Conservation (phyloP, 2,888 invertebrate genomes). For the Cantharis lateralis region DNA sequence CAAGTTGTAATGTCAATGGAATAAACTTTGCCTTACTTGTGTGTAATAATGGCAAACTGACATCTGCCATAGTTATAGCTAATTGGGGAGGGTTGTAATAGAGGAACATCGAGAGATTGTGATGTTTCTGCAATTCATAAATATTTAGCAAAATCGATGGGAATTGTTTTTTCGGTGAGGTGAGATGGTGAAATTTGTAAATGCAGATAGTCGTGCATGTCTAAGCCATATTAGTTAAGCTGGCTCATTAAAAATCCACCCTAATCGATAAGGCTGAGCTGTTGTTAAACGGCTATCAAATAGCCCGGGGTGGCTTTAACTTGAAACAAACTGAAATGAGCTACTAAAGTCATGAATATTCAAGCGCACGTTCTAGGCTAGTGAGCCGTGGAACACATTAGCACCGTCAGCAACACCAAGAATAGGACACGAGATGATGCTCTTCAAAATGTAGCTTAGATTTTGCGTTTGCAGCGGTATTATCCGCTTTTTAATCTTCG, state of each 20-base stretch:
- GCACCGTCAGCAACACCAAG: slow-evolving; percentile 34
- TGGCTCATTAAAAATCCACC: slow-evolving; percentile 38
- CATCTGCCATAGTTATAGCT: background rate
- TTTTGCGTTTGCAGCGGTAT: slow-evolving; percentile 13
- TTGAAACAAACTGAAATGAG: slow-evolving; percentile 38
- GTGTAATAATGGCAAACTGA: background rate
- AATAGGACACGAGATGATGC: slow-evolving; percentile 21
- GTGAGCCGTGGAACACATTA: slow-evolving; percentile 37
- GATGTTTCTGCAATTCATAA: background rate
- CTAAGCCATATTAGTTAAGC: slow-evolving; percentile 21
- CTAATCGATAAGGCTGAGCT: slow-evolving; percentile 41
- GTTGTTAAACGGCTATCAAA: slow-evolving; percentile 39
- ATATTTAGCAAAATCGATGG: background rate
- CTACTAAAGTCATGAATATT: slow-evolving; percentile 41
- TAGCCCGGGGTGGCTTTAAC: slow-evolving; percentile 35
- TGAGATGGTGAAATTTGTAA: background rate
- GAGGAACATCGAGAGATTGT: background rate
- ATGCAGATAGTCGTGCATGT: background rate
- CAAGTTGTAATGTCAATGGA: background rate
- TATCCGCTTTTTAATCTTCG: background rate
- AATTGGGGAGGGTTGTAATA: background rate
- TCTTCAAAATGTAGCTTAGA: slow-evolving; percentile 29
- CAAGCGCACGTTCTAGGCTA: slow-evolving; percentile 38
- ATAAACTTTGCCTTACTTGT: background rate
- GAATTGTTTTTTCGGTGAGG: background rate